These are phyloP conservation scores for Zaprionus ornatus DNA, from an alignment of 1,140 invertebrate species.

Conservation along the genomic window DNA sequence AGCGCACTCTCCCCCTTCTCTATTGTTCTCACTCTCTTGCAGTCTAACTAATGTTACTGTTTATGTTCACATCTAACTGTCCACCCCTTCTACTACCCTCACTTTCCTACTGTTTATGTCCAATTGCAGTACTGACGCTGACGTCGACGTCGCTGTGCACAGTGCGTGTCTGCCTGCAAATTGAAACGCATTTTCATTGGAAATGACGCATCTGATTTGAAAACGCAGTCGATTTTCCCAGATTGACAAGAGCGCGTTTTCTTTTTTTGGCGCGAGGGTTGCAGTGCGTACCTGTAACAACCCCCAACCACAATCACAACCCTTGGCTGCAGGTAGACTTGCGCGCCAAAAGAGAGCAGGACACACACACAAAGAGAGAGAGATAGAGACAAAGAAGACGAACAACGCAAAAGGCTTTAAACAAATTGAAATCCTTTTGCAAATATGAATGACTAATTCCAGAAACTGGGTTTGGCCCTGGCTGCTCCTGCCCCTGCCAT, in stretches of 20 bases:
- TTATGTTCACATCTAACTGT: too few species aligned
- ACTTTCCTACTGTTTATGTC: not conserved
- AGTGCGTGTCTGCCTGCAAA: not conserved
- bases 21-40: not conserved
- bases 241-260: conserved; percentile 44
- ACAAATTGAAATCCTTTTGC: conserved; percentile 4
- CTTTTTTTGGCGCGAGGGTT: conserved; percentile 71
- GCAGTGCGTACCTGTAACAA: conserved; percentile 35
- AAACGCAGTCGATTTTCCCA: conserved; percentile 43
- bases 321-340: not conserved
- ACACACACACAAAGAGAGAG: not conserved
- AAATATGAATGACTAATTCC: conserved; percentile 53
- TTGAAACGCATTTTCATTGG: conserved; percentile 23
- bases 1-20: too few species aligned
- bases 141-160: not conserved
- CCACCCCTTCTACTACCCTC: not conserved
- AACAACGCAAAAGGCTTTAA: not conserved
- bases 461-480: not conserved
- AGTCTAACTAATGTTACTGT: too few species aligned
- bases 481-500: not conserved
- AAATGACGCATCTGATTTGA: conserved; percentile 33
- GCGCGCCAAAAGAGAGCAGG: not conserved
- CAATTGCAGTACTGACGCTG: too few species aligned
- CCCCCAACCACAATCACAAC: conserved; percentile 44
- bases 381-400: not conserved